Conservation (phyloP, 2,888 invertebrate species). For the Xestobium rufovillosum region DNA sequence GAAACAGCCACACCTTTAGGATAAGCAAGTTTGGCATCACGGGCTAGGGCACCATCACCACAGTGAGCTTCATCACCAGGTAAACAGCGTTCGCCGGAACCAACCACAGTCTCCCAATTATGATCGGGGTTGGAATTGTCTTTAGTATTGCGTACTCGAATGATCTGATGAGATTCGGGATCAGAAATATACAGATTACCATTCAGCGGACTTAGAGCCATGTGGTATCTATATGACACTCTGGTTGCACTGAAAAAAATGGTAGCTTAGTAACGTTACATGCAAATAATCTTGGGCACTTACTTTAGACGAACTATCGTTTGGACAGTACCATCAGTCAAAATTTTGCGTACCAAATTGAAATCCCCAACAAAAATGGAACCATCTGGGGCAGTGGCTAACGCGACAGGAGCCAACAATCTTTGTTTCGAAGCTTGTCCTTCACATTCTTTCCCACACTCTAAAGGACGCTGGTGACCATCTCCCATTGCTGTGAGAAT, state of each 20-base stretch:
- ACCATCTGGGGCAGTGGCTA: conserved; percentile 88
- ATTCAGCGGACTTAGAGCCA: conserved; percentile 91
- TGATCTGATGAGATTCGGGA: conserved; percentile 91
- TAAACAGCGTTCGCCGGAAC: conserved; percentile 87
- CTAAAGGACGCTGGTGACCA: conserved; percentile 79
- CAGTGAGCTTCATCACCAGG: conserved; percentile 93
- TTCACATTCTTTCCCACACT: conserved; percentile 74
- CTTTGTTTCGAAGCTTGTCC: conserved; percentile 73
- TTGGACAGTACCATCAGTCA: conserved; percentile 74
- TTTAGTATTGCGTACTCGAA: conserved; percentile 73
- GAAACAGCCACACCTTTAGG: conserved; percentile 96
- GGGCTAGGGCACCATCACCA: conserved; percentile 89
- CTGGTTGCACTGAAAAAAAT: conserved; percentile 70
- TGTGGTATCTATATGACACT: conserved; percentile 93
- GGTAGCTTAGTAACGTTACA: conserved; percentile 25
- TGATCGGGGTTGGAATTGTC: conserved; percentile 80
- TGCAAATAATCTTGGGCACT: conserved; percentile 37
- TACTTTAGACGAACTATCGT: conserved; percentile 77
- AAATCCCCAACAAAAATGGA: conserved; percentile 93
- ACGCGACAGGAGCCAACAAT: conserved; percentile 84
- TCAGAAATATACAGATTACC: conserved; percentile 93
- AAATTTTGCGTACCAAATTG: conserved; percentile 82
- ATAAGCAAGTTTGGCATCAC: conserved; percentile 89
- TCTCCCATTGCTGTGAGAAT: conserved; percentile 89
- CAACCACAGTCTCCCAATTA: conserved; percentile 93